phyloP scores from a whole-genome alignment of 1,140 invertebrate species.

The Drosophila biarmipes region DNA sequence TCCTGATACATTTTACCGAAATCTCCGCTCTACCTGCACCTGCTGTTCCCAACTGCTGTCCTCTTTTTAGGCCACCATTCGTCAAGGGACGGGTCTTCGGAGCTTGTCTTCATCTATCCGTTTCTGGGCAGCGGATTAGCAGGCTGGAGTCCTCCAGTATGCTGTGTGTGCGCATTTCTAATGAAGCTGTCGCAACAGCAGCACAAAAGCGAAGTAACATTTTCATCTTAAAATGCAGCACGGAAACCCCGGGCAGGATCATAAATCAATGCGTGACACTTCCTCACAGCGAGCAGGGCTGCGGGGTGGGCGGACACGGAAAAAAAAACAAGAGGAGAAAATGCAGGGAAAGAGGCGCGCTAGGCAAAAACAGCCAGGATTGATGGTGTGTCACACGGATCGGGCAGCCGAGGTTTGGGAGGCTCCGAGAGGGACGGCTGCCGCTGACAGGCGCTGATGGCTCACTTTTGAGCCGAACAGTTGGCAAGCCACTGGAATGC shows the following conservation, averaged over 20 bases:
- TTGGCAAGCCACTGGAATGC: slow-evolving; percentile 52
- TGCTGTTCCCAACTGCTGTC: slow-evolving; percentile 11
- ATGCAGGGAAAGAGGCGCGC: slow-evolving; percentile 27
- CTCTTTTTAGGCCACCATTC: slow-evolving; percentile 12
- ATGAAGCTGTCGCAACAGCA: slow-evolving; percentile 67
- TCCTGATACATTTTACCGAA: slow-evolving; percentile 1
- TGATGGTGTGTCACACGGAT: slow-evolving; percentile 74
- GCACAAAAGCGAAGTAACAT: slow-evolving; percentile 35
- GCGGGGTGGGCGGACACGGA: slow-evolving; percentile 47
- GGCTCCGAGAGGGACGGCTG: slow-evolving; percentile 18
- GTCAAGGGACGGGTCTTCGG: slow-evolving; percentile 2
- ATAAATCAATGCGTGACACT: slow-evolving; percentile 83
- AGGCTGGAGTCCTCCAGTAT: slow-evolving; percentile 12
- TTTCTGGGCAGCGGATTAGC: slow-evolving; percentile 27
- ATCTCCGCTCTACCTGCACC: slow-evolving; percentile 28
- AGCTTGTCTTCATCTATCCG: slow-evolving; percentile 6
- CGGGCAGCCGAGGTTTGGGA: slow-evolving; percentile 49
- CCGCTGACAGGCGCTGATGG: slow-evolving; percentile 67
- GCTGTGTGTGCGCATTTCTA: slow-evolving; percentile 68
- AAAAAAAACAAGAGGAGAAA: background rate
- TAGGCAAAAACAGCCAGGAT: slow-evolving; percentile 56
- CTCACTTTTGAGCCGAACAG: slow-evolving; percentile 51
- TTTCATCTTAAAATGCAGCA: slow-evolving; percentile 58
- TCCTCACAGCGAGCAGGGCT: slow-evolving; percentile 63
- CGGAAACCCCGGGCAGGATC: slow-evolving; percentile 52